Evolutionary conservation across 2,113 vertebrate genomes (phyloP), one percentile per base, ranked within the genome.

Genomic region (Mola mola): DNA sequence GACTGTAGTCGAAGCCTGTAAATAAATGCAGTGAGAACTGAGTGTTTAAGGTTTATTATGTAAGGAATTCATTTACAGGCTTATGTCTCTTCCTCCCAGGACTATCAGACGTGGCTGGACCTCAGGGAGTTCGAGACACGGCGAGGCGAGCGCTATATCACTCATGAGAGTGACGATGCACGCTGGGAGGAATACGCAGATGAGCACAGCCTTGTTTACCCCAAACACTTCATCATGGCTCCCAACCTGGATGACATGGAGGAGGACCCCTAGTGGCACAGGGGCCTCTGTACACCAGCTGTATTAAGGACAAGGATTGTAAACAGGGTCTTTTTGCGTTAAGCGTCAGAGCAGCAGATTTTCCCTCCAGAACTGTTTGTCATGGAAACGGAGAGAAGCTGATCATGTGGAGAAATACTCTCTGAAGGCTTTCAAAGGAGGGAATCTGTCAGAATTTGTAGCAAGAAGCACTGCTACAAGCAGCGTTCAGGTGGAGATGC

Each of bases 31-130:
- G 2, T 7, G 3, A n/a, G 22, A 15, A 13, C 37, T 5, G 1
- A 36, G 11, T 42, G 15, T 34, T 34, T 17, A 17, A 5, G 40
- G 26, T 28, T 28, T 28, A 28, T 28, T 28, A 5, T 28, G 26
- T 28, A 4, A 28, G 8, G 26, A 28, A 4, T 20, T 19, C 9
- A 7, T 20, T 19, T 20, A 8, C 9, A 20, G 22, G 42, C 15
- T 10, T 4, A 6, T 1, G 0, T 34, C 17, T 47, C 4, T 57
- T 4, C 22, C 62, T 31, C 40, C 22, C 85, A 98, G 97, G 97
- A 98, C 89, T 98, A 98, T 84, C 97, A 97, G 87, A 98, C 96
- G 0, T 98, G 97, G 97, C 90, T 98, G 82, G 96, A 98, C 84
- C 94, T 98, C 78, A 92, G 97, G 89, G 97, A 98, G 87, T 98